Percentiles rank a stretch among this genome's conserved stretches.
Evolutionary conservation across 2,797 vertebrate genomes (phyloP).

Genomic region (Heterohyrax brucei): DNA sequence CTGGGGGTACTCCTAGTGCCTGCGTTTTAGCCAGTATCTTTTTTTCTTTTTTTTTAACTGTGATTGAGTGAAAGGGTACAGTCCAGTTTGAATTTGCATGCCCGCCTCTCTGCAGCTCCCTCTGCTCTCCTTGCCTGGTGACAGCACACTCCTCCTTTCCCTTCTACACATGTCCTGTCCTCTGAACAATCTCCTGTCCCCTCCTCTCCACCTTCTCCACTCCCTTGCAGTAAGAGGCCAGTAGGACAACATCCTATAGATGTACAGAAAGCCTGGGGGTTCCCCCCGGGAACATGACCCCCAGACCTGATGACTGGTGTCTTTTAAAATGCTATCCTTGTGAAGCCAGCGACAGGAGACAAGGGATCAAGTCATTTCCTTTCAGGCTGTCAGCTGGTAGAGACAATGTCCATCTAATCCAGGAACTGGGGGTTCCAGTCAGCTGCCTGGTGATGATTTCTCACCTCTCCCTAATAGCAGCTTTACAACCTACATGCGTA

Average conservation of each 20-base stretch:
- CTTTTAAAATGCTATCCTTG: not conserved
- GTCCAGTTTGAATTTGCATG: too few species aligned
- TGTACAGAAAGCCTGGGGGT: too few species aligned
- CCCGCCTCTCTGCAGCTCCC: too few species aligned
- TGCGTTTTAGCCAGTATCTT: not conserved
- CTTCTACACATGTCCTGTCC: too few species aligned
- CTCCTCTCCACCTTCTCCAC: too few species aligned
- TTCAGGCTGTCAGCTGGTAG: constrained; percentile 63
- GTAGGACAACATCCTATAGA: too few species aligned
- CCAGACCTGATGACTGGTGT: not conserved
- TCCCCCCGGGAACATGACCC: too few species aligned
- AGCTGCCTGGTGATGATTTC: constrained; percentile 50
- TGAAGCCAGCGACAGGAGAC: not conserved
- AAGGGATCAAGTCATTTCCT: not conserved
- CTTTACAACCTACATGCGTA: constrained; percentile 49
- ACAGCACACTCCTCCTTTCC: too few species aligned
- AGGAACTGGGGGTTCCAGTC: not conserved
- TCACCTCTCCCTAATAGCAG: constrained; percentile 17
- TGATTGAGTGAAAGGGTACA: too few species aligned
- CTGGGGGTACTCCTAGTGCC: not conserved
- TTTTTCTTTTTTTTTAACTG: not conserved
- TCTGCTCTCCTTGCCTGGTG: too few species aligned
- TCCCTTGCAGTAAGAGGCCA: too few species aligned
- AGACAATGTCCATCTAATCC: constrained; percentile 28
- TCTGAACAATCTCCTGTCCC: too few species aligned